Evolutionary conservation across 2,797 vertebrate species (phyloP), one percentile per base, ranked within the genome.

Genomic region (Phoxinus dragarum): DNA sequence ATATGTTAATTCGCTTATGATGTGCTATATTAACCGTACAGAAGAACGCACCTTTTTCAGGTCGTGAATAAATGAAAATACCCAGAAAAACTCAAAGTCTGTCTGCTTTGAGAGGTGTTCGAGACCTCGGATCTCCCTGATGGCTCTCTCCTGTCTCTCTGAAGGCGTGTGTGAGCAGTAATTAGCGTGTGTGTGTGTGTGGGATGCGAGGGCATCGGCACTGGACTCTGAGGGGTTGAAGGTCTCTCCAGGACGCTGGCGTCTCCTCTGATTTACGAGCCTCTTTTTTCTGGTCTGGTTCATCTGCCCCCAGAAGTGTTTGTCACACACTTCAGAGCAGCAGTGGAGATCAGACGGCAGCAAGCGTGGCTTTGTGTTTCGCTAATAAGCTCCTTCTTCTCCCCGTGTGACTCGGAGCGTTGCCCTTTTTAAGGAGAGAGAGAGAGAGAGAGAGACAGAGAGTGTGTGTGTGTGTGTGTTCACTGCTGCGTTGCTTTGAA

Each of bases 311-410:
- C 7, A 89, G 92, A 92, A 91, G 90, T 91, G 89, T 93, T 93
- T 94, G 93, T 94, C 92, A 92, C 91, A 86, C 83, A 95, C 93
- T 93, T 95, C 94, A 94, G 93, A 95, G 92, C 89, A 86, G 38
- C 66, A 91, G 89, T 84, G 83, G 90, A 94, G 93, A 94, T 95
- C 94, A 95, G 87, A 86, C 73, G 5, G 90, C 88, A 90, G 92
- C 88, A 89, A 59, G 88, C 67, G 90, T 83, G 90, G 91, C 93
- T 94, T 93, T 93, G 93, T 94, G 92, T 93, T 93, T 90, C 88
- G 1, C 93, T 94, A 94, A 94, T 93, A 92, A 95, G 93, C 90
- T 90, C 90, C 88, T 88, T 86, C 86, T 88, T 34, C 81, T 34
- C 82, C 16, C 64, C 5, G 56, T 6, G 40, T 64, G 52, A 44